phyloP scores from a whole-genome alignment of 2,888 invertebrate genomes.

The Allolobophora icterica region DNA sequence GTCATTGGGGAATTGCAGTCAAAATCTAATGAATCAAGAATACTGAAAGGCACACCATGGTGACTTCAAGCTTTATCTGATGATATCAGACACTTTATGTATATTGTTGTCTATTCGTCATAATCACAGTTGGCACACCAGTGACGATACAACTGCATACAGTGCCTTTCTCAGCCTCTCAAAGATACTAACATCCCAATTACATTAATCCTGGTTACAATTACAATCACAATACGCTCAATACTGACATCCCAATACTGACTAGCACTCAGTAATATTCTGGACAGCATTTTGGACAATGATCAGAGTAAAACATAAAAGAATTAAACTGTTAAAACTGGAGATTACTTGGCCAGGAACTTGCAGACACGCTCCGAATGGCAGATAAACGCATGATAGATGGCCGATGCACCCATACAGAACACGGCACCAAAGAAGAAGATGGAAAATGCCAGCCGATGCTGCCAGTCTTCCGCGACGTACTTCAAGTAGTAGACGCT shows the following conservation, averaged over 20 bases:
- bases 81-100: too few species aligned
- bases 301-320: neutral
- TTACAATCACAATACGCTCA: too few species aligned
- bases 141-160: neutral
- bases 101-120: neutral
- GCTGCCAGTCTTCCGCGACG: conserved; percentile 20
- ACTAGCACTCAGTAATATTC: too few species aligned
- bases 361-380: conserved; percentile 94
- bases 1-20: too few species aligned
- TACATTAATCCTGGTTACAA: too few species aligned
- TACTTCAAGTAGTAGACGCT: conserved; percentile 31
- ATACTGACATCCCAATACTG: too few species aligned
- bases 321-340: neutral
- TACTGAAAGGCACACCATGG: too few species aligned
- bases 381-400: conserved; percentile 95
- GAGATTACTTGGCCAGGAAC: conserved; percentile 83
- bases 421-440: conserved; percentile 87
- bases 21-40: too few species aligned
- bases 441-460: conserved; percentile 37
- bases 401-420: conserved; percentile 90
- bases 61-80: too few species aligned
- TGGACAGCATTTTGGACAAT: neutral
- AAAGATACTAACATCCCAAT: neutral
- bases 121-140: neutral
- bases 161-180: neutral